Base-by-base conservation (phyloP, 2,888 invertebrate species). In the Willowsia nigromaculata region DNA sequence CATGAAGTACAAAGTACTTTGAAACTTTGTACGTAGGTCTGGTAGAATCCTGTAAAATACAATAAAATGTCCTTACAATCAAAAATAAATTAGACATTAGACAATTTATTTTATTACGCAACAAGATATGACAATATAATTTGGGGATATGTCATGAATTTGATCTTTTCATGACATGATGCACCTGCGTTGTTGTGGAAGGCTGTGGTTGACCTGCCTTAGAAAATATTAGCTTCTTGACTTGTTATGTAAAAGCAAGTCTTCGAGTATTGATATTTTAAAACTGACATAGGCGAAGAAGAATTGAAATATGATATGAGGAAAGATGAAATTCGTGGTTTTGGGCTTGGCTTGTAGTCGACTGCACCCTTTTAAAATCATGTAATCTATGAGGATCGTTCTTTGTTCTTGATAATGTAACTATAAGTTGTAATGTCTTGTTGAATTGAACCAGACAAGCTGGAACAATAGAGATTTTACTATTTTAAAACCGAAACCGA, bases 261-360 rank as follows among this genome's bases (percentile, higher is more conserved):
- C 15, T 4, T 53, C 5, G 5, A 53, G 3, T 3, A 53, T 53
- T 4, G 53, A 4, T 13, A 22, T 22, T 74, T 27, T 9, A 43
- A 2, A 18, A 43, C 11, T 53, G n/a, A 78, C 30, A 40, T 13
- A n/a, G 1, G 33, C 9, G 50, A 53, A 82, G 30, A 74, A 82
- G 74, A 74, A 62, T 47, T 59, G 88, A 88, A 82, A 88, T 88
- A 71, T 88, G 74, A 88, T 71, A 82, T 82, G 74, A 50, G 56
- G 50, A 74, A 71, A 59, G 68, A 71, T 87, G 53, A 88, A 88
- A 89, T 89, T 50, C 82, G 81, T 85, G 85, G 85, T 43, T 59
- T n/a, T 86, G 86, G 90, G 86, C 86, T 90, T 86, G 90, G 86
- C 84, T 78, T 59, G 65, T 90, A 25, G 59, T 81, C 33, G 37